Evolutionary conservation across 2,797 vertebrate genomes (phyloP).

Genomic region (Phrynocephalus guinanensis): DNA sequence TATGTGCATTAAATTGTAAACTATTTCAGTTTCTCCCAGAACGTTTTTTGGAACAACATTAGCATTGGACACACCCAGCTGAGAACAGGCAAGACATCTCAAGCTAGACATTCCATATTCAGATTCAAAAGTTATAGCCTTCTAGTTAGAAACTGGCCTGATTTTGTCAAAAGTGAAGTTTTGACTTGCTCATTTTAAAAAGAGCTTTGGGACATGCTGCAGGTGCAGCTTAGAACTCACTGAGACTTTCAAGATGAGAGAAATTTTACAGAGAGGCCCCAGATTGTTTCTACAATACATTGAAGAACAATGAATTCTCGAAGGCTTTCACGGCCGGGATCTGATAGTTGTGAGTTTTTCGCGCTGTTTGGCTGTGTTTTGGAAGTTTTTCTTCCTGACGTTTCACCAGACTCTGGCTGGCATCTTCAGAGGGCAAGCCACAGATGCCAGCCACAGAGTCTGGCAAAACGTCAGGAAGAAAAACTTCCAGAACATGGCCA

Average conservation of each 20-base stretch:
- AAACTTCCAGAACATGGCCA: too few species aligned
- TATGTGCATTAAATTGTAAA: neutral
- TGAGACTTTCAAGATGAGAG: neutral
- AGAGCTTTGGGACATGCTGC: neutral
- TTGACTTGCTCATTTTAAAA: neutral
- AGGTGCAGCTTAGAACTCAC: neutral
- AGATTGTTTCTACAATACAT: neutral
- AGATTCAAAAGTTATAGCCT: neutral
- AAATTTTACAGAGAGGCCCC: neutral
- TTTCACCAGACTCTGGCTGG: too few species aligned
- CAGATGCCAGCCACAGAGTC: too few species aligned
- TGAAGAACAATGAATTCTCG: neutral
- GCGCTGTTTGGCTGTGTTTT: too few species aligned
- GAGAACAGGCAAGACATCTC: neutral
- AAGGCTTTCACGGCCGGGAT: too few species aligned
- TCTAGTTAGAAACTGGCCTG: conserved; percentile 19
- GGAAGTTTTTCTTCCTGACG: too few species aligned
- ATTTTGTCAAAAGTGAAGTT: neutral
- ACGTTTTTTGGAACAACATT: neutral
- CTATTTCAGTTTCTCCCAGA: neutral
- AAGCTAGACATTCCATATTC: conserved; percentile 8
- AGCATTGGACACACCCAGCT: neutral
- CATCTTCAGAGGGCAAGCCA: too few species aligned
- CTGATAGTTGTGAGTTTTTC: too few species aligned
- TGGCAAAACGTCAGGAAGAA: too few species aligned